phyloP scores from a whole-genome alignment of 2,113 vertebrate species.

The Myrmophylax atrothorax region DNA sequence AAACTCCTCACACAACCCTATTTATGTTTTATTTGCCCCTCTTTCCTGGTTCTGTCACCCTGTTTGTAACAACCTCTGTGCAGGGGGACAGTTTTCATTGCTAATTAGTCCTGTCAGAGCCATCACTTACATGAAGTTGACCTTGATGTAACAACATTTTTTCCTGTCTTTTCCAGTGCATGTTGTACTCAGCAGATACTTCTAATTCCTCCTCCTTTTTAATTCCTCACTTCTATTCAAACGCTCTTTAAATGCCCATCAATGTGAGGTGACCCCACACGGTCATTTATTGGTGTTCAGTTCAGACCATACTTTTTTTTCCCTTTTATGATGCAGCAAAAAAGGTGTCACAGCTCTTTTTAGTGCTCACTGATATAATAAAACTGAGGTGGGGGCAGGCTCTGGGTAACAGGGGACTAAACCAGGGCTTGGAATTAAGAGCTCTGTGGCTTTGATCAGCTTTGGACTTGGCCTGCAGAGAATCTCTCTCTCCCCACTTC shows the following conservation, averaged over 20 bases:
- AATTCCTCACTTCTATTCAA: neutral
- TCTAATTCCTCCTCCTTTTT: neutral
- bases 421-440: neutral
- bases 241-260: rapidly evolving
- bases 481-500: neutral
- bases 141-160: neutral
- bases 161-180: neutral
- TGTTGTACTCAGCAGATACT: neutral
- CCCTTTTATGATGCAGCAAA: rapidly evolving
- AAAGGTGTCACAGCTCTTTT: neutral
- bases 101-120: neutral
- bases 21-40: neutral
- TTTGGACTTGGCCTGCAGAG: neutral
- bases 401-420: neutral
- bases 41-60: neutral
- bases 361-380: neutral
- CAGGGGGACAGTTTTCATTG: neutral
- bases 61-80: neutral
- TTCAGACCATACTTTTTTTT: neutral
- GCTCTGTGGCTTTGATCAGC: neutral
- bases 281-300: neutral
- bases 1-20: neutral
- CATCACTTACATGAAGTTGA: neutral
- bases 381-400: neutral
- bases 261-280: neutral